Evolutionary conservation across 2,797 vertebrate species (phyloP).

Genomic region (Zalophus californianus): DNA sequence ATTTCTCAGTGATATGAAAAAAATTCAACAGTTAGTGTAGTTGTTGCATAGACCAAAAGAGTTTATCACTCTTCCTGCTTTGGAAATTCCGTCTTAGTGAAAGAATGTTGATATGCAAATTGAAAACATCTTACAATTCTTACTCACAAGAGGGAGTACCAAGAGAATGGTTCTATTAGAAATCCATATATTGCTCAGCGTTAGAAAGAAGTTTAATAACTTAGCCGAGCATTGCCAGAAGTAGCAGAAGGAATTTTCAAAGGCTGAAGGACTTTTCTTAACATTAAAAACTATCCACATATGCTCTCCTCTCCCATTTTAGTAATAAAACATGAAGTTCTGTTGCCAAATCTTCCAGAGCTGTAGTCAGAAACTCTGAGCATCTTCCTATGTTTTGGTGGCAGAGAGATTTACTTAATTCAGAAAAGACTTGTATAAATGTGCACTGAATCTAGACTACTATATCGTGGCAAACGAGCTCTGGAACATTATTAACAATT

Average conservation of each 20-base stretch:
- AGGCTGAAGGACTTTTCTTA: slow-evolving; percentile 56
- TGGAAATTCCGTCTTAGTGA: slow-evolving; percentile 3
- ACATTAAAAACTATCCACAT: slow-evolving; percentile 63
- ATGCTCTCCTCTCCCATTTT: neutral
- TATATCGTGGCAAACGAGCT: neutral
- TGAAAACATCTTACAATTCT: neutral
- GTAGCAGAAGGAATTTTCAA: slow-evolving; percentile 44
- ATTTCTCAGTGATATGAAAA: slow-evolving; percentile 30
- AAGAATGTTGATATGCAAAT: neutral
- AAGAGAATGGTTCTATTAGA: slow-evolving; percentile 7
- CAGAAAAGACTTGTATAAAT: neutral
- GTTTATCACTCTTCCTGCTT: neutral
- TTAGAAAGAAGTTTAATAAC: slow-evolving; percentile 55
- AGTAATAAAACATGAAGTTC: slow-evolving; percentile 33
- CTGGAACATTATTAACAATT: neutral
- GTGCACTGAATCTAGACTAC: neutral
- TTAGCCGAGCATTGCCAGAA: neutral
- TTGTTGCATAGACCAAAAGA: neutral
- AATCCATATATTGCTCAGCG: neutral
- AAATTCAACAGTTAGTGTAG: neutral
- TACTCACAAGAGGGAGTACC: neutral
- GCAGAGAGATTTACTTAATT: slow-evolving; percentile 51
- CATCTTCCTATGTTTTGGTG: slow-evolving; percentile 34
- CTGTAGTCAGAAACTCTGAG: slow-evolving; percentile 16
- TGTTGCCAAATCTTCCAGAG: slow-evolving; percentile 2